Conservation (phyloP, 2,797 vertebrate genomes). For the Otolemur crassicaudatus region DNA sequence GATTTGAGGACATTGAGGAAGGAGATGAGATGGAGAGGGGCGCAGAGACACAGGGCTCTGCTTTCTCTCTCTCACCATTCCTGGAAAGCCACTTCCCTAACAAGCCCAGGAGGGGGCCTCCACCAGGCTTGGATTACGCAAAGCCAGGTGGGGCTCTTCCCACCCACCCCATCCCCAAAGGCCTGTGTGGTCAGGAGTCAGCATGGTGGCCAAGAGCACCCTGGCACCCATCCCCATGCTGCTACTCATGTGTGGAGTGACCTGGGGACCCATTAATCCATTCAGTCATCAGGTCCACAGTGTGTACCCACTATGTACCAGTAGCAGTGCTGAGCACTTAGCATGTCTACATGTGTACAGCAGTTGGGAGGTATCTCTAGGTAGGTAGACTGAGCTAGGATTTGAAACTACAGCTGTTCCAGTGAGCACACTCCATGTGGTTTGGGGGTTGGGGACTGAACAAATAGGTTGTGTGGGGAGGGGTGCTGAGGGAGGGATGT, state of each 20-base stretch:
- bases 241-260: background rate
- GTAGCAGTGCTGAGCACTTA: background rate
- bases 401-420: background rate
- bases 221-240: background rate
- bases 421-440: background rate
- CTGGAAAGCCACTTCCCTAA: slow-evolving; percentile 63
- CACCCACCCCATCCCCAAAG: background rate
- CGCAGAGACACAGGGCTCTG: background rate
- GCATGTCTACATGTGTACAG: background rate
- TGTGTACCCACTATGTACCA: background rate
- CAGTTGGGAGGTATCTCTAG: background rate
- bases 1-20: background rate
- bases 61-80: slow-evolving; percentile 20
- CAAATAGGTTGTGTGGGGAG: background rate
- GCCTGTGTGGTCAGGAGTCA: background rate
- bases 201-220: background rate
- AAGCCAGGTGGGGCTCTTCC: background rate
- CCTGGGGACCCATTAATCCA: background rate
- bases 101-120: slow-evolving; percentile 4
- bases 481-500: background rate
- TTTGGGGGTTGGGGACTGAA: background rate
- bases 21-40: background rate
- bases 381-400: background rate
- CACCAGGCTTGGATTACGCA: background rate
- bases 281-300: background rate